These are phyloP conservation scores for Vollenhovia emeryi DNA, from an alignment of 1,140 invertebrate genomes.

Conservation along the genomic window DNA sequence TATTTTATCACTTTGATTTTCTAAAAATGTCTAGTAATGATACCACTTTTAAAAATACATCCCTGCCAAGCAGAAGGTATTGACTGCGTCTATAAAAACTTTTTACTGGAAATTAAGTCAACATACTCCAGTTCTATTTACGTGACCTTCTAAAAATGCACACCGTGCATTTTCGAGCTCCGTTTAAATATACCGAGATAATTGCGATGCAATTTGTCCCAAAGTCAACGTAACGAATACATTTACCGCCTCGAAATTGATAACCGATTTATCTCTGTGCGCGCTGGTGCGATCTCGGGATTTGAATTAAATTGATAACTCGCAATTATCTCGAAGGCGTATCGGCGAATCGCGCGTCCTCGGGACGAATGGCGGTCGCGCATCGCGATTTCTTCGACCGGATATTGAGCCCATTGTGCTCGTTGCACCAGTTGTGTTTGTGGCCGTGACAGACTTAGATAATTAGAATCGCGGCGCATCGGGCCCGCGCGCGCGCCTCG, in stretches of 20 bases:
- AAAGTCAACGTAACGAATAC: neutral
- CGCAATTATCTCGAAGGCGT: neutral
- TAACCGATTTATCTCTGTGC: neutral
- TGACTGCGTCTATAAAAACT: neutral
- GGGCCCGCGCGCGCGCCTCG: neutral
- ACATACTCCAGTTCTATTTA: neutral
- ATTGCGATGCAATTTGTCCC: neutral
- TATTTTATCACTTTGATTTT: constrained; percentile 3
- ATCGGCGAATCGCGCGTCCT: neutral
- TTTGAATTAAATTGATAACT: neutral
- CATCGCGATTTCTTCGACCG: constrained; percentile 45
- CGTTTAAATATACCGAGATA: neutral
- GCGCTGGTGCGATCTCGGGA: no score
- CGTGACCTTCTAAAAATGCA: neutral
- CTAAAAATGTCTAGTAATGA: neutral
- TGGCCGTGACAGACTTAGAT: constrained; percentile 58
- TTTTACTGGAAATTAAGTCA: neutral
- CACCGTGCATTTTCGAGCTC: no score
- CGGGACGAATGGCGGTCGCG: neutral
- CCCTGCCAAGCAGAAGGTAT: neutral
- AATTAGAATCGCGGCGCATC: constrained; percentile 33
- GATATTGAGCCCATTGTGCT: constrained; percentile 57
- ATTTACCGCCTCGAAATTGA: neutral
- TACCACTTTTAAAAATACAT: constrained; percentile 8
- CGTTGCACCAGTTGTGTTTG: constrained; percentile 55